phyloP scores from a whole-genome alignment of 2,113 vertebrate species.

The Manacus vitellinus region DNA sequence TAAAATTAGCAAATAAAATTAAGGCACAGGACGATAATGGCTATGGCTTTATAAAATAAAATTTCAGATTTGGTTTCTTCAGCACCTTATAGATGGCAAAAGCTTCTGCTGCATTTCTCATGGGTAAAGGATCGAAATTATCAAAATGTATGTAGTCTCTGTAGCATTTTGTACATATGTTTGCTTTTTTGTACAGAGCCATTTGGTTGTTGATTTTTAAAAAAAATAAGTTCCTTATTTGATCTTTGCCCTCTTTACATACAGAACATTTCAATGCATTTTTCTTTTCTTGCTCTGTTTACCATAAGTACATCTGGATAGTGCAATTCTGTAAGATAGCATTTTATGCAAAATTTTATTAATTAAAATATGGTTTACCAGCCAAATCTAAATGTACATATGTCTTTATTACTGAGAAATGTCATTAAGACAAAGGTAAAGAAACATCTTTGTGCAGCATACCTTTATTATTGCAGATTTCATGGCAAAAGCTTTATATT shows the following conservation, averaged over 20 bases:
- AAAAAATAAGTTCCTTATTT: constrained; percentile 81
- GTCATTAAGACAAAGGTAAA: constrained; percentile 65
- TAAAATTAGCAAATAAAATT: constrained; percentile 55
- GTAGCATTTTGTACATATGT: constrained; percentile 86
- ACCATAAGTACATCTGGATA: constrained; percentile 64
- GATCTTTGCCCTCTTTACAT: constrained; percentile 67
- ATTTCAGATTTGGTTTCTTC: constrained; percentile 64
- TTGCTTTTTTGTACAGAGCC: constrained; percentile 84
- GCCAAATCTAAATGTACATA: constrained; percentile 76
- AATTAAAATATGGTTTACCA: constrained; percentile 75
- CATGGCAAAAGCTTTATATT: constrained; percentile 77
- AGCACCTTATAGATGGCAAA: constrained; percentile 86
- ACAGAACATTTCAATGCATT: constrained; percentile 36
- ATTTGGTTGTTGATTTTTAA: constrained; percentile 76
- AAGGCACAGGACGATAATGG: constrained; percentile 61
- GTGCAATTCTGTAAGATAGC: constrained; percentile 75
- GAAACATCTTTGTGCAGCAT: constrained; percentile 74
- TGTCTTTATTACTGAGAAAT: constrained; percentile 72
- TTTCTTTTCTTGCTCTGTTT: constrained; percentile 42
- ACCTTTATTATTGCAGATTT: constrained; percentile 78
- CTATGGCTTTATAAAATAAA: constrained; percentile 66
- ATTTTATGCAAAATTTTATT: constrained; percentile 81
- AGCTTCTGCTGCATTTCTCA: constrained; percentile 74
- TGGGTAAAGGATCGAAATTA: constrained; percentile 66
- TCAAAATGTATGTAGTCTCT: constrained; percentile 72